Evolutionary conservation across 2,888 invertebrate species (phyloP).

Genomic region (Miltochrista miniata): DNA sequence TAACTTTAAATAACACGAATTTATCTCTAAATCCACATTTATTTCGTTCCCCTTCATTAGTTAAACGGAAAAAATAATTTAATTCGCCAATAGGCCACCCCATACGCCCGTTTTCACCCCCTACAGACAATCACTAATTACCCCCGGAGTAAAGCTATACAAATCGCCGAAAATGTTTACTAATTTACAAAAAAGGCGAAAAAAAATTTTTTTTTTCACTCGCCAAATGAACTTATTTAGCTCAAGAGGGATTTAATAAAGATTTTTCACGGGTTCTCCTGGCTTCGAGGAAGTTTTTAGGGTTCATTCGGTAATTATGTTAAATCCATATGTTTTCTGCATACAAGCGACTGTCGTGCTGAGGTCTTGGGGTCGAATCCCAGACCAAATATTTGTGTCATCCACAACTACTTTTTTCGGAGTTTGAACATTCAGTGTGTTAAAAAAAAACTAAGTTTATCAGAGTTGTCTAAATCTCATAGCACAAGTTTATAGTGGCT

Average conservation of each 20-base stretch:
- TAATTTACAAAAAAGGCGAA: conserved; percentile 69
- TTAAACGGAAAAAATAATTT: conserved; percentile 67
- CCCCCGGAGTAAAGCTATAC: conserved; percentile 73
- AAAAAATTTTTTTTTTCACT: conserved; percentile 54
- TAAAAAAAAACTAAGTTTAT: too few relatives aligned
- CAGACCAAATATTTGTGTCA: too few relatives aligned
- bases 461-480: too few relatives aligned
- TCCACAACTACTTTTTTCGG: too few relatives aligned
- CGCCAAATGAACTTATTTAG: conserved; percentile 82
- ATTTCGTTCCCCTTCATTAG: conserved; percentile 66
- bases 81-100: conserved; percentile 61
- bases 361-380: too few relatives aligned
- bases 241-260: conserved; percentile 79
- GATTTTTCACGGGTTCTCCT: conserved; percentile 76
- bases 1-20: conserved; percentile 47
- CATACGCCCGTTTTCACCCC: conserved; percentile 43
- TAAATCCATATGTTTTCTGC: not conserved
- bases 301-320: conserved; percentile 18
- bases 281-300: conserved; percentile 71
- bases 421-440: too few relatives aligned
- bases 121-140: conserved; percentile 77
- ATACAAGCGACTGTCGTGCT: too few relatives aligned
- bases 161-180: conserved; percentile 82
- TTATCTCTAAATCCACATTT: conserved; percentile 60
- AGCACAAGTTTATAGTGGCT: too few relatives aligned